A percentile compares a stretch with the other conserved stretches of the same genome.
Evolutionary conservation across 2,888 invertebrate genomes (phyloP).

Genomic region (Acronicta psi): DNA sequence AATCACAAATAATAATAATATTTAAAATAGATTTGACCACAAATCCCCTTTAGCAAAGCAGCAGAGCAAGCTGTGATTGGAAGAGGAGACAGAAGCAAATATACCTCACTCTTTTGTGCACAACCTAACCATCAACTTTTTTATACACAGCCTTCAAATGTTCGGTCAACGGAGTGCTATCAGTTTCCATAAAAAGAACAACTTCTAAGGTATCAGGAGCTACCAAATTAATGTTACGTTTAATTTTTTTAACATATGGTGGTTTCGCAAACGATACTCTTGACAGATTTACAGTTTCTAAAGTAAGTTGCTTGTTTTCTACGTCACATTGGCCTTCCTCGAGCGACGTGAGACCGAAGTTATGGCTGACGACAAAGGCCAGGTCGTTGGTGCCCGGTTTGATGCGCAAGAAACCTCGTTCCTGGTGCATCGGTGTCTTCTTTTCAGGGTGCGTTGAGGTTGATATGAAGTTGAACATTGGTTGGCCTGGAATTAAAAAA

Average conservation of each 20-base stretch:
- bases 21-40: no score
- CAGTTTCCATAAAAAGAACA: constrained; percentile 87
- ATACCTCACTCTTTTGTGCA: no score
- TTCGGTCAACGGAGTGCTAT: constrained; percentile 84
- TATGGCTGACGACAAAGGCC: constrained; percentile 89
- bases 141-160: constrained; percentile 88
- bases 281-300: constrained; percentile 82
- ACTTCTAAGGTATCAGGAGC: constrained; percentile 77
- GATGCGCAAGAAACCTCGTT: constrained; percentile 90
- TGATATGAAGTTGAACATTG: constrained; percentile 89
- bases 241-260: constrained; percentile 84
- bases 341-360: constrained; percentile 89
- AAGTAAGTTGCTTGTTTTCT: constrained; percentile 77
- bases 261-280: constrained; percentile 87
- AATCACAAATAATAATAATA: not conserved
- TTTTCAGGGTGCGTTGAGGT: constrained; percentile 86
- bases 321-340: constrained; percentile 88
- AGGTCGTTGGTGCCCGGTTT: constrained; percentile 87
- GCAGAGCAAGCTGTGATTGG: not conserved
- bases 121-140: constrained; percentile 57
- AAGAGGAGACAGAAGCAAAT: no score
- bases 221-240: constrained; percentile 73
- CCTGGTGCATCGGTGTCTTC: constrained; percentile 89
- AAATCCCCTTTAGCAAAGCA: not conserved
- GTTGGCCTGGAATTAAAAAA: constrained; percentile 82